These are phyloP conservation scores for Heliconius hewitsoni DNA, from an alignment of 1,140 invertebrate genomes.

Conservation along the genomic window DNA sequence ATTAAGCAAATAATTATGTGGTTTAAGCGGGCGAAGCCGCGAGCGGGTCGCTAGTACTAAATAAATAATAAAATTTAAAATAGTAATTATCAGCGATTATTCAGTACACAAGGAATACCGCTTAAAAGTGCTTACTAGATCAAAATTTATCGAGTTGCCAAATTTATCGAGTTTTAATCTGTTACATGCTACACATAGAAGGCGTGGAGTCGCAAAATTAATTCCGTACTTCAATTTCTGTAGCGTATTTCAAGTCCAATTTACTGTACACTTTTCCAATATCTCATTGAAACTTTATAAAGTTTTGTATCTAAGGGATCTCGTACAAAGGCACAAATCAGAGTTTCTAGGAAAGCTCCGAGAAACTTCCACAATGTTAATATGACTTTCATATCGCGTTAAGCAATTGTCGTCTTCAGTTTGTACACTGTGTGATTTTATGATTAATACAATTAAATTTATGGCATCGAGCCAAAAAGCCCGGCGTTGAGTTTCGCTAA, in stretches of 20 bases:
- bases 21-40: no score
- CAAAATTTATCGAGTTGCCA: no score
- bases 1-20: no score
- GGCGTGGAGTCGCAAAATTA: slow-evolving; percentile 30
- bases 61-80: no score
- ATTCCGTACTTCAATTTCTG: slow-evolving; percentile 31
- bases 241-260: slow-evolving; percentile 36
- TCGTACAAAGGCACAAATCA: slow-evolving; percentile 35
- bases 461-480: no score
- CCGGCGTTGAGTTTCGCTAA: no score
- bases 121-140: background rate
- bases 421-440: background rate
- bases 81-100: no score
- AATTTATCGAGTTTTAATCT: background rate
- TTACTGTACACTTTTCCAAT: slow-evolving; percentile 39
- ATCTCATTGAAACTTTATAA: slow-evolving; percentile 30
- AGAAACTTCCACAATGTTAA: slow-evolving; percentile 21
- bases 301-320: slow-evolving; percentile 28
- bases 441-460: background rate
- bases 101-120: background rate
- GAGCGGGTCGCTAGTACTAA: no score
- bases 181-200: slow-evolving; percentile 2
- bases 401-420: background rate
- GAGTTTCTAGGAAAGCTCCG: slow-evolving; percentile 23
- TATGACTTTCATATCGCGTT: slow-evolving; percentile 21